These are phyloP conservation scores for Mus minutoides DNA, from an alignment of 2,797 vertebrate species.

Conservation along the genomic window DNA sequence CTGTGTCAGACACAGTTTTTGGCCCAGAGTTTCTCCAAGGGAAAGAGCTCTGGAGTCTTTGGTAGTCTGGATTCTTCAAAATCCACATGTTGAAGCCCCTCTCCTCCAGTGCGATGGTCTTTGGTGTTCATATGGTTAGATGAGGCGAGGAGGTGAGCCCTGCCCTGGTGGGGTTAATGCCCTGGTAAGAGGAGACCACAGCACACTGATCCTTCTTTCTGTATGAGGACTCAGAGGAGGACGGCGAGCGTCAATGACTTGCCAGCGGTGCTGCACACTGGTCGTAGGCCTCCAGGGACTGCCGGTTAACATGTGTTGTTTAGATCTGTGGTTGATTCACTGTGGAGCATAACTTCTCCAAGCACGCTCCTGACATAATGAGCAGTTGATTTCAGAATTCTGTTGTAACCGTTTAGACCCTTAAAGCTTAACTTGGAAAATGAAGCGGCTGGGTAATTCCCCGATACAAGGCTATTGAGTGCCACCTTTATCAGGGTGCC, in stretches of 20 bases:
- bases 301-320: not conserved
- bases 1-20: not conserved
- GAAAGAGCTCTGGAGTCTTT: not conserved
- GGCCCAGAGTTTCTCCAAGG: not conserved
- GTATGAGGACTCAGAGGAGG: not conserved
- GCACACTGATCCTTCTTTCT: not conserved
- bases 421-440: not conserved
- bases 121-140: not conserved
- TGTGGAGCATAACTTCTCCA: not conserved
- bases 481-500: not conserved
- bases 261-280: rapidly evolving
- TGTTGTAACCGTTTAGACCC: not conserved
- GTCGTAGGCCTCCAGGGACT: not conserved
- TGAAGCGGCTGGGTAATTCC: not conserved
- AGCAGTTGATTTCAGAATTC: not conserved
- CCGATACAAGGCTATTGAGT: not conserved
- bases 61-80: not conserved
- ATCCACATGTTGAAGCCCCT: rapidly evolving
- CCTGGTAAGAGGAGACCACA: not conserved
- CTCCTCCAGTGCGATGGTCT: not conserved
- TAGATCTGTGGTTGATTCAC: not conserved
- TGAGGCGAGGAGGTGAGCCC: not conserved
- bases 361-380: too few relatives aligned
- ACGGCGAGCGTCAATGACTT: not conserved
- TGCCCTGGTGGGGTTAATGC: not conserved